phyloP scores from a whole-genome alignment of 1,140 invertebrate species.

The Druon quercuslanigerum region DNA sequence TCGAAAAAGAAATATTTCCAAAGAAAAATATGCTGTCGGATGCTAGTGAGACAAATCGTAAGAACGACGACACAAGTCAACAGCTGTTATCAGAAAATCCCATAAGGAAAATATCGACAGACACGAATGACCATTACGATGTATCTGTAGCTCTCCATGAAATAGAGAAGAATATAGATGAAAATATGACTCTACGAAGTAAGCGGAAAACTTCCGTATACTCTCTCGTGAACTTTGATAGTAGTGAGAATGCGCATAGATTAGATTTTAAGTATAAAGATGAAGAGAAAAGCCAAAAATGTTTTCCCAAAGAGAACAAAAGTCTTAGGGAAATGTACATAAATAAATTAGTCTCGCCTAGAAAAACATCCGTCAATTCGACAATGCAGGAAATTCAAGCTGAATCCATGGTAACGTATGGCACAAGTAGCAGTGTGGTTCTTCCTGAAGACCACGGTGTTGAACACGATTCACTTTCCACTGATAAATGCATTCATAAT shows the following conservation, averaged over 20 bases:
- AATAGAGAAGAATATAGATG: constrained; percentile 44
- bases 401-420: constrained; percentile 38
- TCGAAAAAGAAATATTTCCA: constrained; percentile 68
- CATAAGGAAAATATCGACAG: constrained; percentile 51
- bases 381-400: constrained; percentile 42
- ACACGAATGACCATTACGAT: constrained; percentile 24
- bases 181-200: constrained; percentile 53
- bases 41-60: constrained; percentile 42
- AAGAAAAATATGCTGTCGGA: constrained; percentile 61
- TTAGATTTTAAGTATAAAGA: constrained; percentile 47
- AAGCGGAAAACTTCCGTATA: constrained; percentile 60
- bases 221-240: constrained; percentile 58
- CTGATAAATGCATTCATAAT: constrained; percentile 22
- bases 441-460: constrained; percentile 2
- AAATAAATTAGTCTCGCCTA: constrained; percentile 9
- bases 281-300: constrained; percentile 38
- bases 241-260: constrained; percentile 44
- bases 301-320: constrained; percentile 36
- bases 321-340: constrained; percentile 27
- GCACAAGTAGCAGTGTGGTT: neutral
- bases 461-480: neutral
- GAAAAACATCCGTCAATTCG: constrained; percentile 43
- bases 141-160: constrained; percentile 9
- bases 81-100: constrained; percentile 50
- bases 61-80: constrained; percentile 52